Evolutionary conservation across 1,140 invertebrate genomes (phyloP).

Genomic region (Drosophila lacertosa): DNA sequence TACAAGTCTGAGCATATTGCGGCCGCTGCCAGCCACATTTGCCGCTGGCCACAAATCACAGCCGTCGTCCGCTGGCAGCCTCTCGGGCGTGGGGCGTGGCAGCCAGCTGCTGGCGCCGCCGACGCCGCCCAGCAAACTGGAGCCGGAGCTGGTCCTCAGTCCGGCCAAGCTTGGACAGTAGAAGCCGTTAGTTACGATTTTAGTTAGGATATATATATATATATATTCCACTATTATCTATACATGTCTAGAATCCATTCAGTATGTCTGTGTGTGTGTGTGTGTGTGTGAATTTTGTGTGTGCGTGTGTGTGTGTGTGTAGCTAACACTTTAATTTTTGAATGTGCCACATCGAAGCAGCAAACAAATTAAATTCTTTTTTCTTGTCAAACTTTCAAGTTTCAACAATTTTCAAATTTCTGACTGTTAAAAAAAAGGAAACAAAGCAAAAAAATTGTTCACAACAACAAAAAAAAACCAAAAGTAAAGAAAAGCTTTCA

Average conservation of each 20-base stretch:
- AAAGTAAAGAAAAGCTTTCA: constrained; percentile 46
- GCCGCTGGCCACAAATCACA: constrained; percentile 60
- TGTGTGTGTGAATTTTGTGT: constrained; percentile 16
- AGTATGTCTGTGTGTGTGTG: constrained; percentile 8
- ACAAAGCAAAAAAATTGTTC: constrained; percentile 24
- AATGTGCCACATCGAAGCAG: constrained; percentile 70
- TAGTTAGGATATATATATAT: constrained; percentile 55
- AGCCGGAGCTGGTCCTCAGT: constrained; percentile 82
- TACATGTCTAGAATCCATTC: constrained; percentile 46
- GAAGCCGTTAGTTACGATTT: constrained; percentile 59
- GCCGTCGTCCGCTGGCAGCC: constrained; percentile 66
- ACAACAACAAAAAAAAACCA: no score
- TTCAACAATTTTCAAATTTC: background rate
- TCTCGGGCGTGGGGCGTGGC: constrained; percentile 58
- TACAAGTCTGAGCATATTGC: constrained; percentile 73
- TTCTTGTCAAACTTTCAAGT: background rate
- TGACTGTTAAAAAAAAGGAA: no score
- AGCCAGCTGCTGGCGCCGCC: constrained; percentile 37
- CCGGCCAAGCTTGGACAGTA: constrained; percentile 83
- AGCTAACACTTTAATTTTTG: constrained; percentile 62
- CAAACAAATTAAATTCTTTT: constrained; percentile 7
- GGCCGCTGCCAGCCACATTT: constrained; percentile 35
- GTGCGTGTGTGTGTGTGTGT: constrained; percentile 34
- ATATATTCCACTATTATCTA: constrained; percentile 6
- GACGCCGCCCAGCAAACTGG: constrained; percentile 60